These are phyloP conservation scores for Clarias pachynema DNA, from an alignment of 2,797 vertebrate genomes.

Conservation along the genomic window DNA sequence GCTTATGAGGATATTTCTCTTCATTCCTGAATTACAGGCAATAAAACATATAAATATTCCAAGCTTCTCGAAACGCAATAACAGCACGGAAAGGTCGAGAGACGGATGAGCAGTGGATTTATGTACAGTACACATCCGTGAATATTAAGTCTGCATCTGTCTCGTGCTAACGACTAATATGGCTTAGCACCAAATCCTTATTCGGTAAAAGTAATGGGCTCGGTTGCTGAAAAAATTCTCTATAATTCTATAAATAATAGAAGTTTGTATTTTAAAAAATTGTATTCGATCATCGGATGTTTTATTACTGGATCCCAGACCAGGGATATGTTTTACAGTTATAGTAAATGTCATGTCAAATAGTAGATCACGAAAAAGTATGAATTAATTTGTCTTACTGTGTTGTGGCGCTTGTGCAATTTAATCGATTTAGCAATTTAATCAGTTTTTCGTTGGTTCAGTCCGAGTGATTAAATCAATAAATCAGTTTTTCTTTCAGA, in stretches of 20 bases:
- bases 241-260: neutral
- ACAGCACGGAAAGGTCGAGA: neutral
- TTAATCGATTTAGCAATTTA: no score
- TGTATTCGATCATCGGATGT: no score
- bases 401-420: neutral
- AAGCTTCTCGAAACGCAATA: neutral
- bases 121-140: slow-evolving; percentile 9
- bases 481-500: no score
- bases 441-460: no score
- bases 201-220: neutral
- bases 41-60: slow-evolving; percentile 3
- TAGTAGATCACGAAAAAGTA: neutral
- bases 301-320: no score
- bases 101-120: slow-evolving; percentile 3
- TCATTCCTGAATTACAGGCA: slow-evolving; percentile 28
- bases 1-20: slow-evolving; percentile 25
- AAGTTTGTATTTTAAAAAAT: neutral
- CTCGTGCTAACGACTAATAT: neutral
- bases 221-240: neutral
- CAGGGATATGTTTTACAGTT: slow-evolving; percentile 7
- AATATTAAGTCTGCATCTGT: slow-evolving; percentile 39
- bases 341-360: neutral
- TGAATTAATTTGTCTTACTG: neutral
- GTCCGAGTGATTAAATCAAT: no score
- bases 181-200: slow-evolving; percentile 18